Conservation (phyloP, 2,888 invertebrate genomes). For the Taenaris catops region DNA sequence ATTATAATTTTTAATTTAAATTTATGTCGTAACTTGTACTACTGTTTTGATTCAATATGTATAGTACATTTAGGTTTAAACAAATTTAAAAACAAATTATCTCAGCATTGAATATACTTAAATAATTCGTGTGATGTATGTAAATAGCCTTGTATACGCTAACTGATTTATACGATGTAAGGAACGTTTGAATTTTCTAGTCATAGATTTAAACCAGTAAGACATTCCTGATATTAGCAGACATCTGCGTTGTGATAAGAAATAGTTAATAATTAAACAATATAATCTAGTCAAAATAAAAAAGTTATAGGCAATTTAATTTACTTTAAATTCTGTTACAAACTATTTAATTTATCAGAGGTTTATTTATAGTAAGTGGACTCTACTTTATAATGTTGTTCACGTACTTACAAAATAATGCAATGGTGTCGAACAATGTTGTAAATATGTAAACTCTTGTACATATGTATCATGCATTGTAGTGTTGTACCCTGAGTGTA, state of each 20-base stretch:
- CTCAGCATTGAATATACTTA: no score
- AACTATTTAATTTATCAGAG: constrained; percentile 25
- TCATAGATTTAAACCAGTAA: constrained; percentile 14
- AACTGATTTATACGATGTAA: constrained; percentile 22
- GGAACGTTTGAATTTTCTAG: constrained; percentile 18
- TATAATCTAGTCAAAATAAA: constrained; percentile 27
- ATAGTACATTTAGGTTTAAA: no score
- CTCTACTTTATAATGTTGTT: constrained; percentile 26
- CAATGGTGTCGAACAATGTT: constrained; percentile 26
- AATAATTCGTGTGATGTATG: constrained; percentile 25
- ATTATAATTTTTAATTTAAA: no score
- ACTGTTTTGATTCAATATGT: no score
- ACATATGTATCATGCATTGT: constrained; percentile 52
- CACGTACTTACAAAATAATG: constrained; percentile 15
- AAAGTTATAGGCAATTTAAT: constrained; percentile 21
- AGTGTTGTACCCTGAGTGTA: constrained; percentile 61
- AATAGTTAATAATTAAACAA: constrained; percentile 23
- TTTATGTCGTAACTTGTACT: no score
- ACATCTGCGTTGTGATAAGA: constrained; percentile 31
- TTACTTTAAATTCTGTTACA: constrained; percentile 15
- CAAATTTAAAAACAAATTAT: no score
- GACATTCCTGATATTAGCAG: constrained; percentile 24
- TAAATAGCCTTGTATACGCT: constrained; percentile 62
- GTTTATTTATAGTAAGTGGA: constrained; percentile 25
- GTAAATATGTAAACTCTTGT: constrained; percentile 50